Conservation (phyloP, 2,888 invertebrate species). For the Trissolcus brochymenae region DNA sequence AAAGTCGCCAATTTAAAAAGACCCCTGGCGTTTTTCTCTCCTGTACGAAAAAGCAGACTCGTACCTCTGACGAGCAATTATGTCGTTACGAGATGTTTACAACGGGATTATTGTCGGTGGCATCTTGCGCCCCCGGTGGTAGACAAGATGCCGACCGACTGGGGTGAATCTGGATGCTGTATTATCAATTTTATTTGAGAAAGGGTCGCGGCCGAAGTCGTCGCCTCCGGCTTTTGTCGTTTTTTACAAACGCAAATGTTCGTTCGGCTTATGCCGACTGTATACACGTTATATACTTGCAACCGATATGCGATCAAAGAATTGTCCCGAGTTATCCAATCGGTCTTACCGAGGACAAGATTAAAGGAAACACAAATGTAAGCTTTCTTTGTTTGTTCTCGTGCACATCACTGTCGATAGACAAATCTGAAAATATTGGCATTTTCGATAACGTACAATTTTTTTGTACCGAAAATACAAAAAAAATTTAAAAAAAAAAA, state of each 20-base stretch:
- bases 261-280: conserved; percentile 33
- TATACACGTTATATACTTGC: conserved; percentile 40
- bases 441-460: too few relatives aligned
- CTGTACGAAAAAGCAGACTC: conserved; percentile 45
- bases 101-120: conserved; percentile 76
- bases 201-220: conserved; percentile 59
- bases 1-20: conserved; percentile 77
- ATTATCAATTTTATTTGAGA: conserved; percentile 72
- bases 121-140: conserved; percentile 73
- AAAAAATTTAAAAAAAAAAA: too few relatives aligned
- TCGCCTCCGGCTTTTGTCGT: conserved; percentile 61
- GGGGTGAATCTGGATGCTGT: conserved; percentile 56
- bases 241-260: conserved; percentile 60
- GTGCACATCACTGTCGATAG: too few relatives aligned
- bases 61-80: conserved; percentile 71
- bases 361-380: too few relatives aligned
- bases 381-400: too few relatives aligned
- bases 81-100: conserved; percentile 76
- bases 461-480: too few relatives aligned
- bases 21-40: conserved; percentile 70
- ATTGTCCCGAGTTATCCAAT: conserved; percentile 57
- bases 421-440: too few relatives aligned
- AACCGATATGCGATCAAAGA: conserved; percentile 55
- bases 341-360: conserved; percentile 18
- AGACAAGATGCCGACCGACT: conserved; percentile 42